A percentile compares a stretch with the other conserved stretches of the same genome.
phyloP scores from a whole-genome alignment of 2,113 vertebrate genomes.

The Salvelinus fontinalis region DNA sequence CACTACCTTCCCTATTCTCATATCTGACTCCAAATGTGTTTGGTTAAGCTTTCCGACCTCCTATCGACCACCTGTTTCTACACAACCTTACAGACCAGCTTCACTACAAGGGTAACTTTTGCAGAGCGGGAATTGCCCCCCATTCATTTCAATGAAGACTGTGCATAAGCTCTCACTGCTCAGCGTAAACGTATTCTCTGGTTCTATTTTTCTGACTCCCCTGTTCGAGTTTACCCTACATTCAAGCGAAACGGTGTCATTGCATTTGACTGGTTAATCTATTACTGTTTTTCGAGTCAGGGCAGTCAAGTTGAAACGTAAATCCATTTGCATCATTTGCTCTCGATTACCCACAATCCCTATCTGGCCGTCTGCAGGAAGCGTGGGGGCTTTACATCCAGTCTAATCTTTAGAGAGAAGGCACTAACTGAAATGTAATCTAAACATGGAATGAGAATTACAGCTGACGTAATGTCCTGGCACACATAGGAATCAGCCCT shows the following conservation, averaged over 20 bases:
- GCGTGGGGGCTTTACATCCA: constrained; percentile 36
- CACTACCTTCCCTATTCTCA: constrained; percentile 40
- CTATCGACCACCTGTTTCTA: constrained; percentile 6
- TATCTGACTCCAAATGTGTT: constrained; percentile 42
- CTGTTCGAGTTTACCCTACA: constrained; percentile 4
- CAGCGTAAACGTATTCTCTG: not conserved
- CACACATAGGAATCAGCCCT: constrained; percentile 35
- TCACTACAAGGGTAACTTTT: no score
- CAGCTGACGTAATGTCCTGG: constrained; percentile 29
- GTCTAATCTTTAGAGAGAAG: constrained; percentile 46
- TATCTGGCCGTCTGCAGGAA: constrained; percentile 24
- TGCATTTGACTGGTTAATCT: not conserved
- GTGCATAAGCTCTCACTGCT: no score
- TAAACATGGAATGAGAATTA: constrained; percentile 42
- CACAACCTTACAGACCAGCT: not conserved
- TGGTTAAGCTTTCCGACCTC: constrained; percentile 44
- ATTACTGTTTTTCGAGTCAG: constrained; percentile 8
- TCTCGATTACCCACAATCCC: constrained; percentile 42
- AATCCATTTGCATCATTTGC: constrained; percentile 59
- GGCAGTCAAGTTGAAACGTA: constrained; percentile 33
- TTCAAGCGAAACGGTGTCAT: constrained; percentile 24
- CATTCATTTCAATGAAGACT: no score
- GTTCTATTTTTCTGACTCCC: not conserved
- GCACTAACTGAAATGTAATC: constrained; percentile 41
- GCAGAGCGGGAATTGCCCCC: no score